A percentile compares a stretch with the other conserved stretches of the same genome.
These are phyloP conservation scores for Omphaloscelis lunosa DNA, from an alignment of 2,888 invertebrate genomes.

Conservation along the genomic window DNA sequence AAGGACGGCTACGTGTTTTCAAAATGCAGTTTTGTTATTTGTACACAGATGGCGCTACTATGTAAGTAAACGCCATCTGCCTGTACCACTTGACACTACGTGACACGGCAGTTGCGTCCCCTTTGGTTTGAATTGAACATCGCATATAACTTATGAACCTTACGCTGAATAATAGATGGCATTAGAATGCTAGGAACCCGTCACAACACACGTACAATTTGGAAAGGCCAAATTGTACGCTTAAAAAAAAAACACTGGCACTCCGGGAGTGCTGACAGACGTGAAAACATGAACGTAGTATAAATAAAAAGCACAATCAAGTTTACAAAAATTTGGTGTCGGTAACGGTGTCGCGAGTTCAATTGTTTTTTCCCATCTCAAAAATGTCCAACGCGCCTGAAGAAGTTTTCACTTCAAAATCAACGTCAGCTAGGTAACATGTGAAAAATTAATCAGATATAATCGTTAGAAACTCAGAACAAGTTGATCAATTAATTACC, in stretches of 20 bases:
- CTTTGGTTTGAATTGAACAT: neutral
- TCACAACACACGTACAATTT: too few relatives aligned
- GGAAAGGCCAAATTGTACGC: neutral
- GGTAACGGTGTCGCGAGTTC: too few relatives aligned
- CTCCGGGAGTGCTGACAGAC: too few relatives aligned
- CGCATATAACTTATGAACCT: neutral
- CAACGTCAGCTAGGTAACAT: neutral
- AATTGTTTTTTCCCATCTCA: too few relatives aligned
- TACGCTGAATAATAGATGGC: conserved; percentile 14
- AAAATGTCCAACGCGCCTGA: too few relatives aligned
- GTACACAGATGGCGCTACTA: conserved; percentile 28
- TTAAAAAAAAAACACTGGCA: neutral
- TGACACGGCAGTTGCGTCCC: neutral
- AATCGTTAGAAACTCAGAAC: neutral
- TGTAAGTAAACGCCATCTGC: conserved; percentile 39
- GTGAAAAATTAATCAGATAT: neutral
- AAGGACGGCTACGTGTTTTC: neutral
- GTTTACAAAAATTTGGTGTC: too few relatives aligned
- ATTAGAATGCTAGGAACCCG: too few relatives aligned
- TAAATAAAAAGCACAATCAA: too few relatives aligned
- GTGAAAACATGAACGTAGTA: too few relatives aligned
- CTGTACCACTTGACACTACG: neutral
- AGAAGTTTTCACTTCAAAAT: too few relatives aligned
- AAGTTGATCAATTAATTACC: neutral
- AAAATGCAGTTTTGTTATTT: neutral